Conservation (phyloP, 1,140 invertebrate genomes). For the Rhopalosiphum padi region DNA sequence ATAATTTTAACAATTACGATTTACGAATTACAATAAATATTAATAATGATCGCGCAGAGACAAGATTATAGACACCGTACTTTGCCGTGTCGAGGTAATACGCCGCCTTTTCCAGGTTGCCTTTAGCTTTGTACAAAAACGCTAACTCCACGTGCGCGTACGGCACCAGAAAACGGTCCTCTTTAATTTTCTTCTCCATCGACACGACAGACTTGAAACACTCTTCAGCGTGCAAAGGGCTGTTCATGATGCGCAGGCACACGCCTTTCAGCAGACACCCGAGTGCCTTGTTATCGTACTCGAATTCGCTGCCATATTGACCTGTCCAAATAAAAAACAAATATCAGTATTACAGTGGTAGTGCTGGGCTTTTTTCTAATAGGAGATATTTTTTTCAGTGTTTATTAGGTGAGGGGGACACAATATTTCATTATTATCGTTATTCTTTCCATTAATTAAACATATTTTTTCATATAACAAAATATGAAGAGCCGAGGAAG, state of each 20-base stretch:
- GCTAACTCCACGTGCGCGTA: conserved; percentile 88
- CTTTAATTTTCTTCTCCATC: conserved; percentile 80
- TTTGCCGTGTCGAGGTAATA: conserved; percentile 82
- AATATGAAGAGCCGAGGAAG: too few species aligned
- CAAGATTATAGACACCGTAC: conserved; percentile 35
- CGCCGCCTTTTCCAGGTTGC: conserved; percentile 73
- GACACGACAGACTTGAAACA: conserved; percentile 74
- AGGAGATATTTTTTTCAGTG: too few species aligned
- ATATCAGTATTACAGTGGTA: neutral
- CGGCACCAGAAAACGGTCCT: conserved; percentile 85
- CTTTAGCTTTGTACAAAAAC: conserved; percentile 75
- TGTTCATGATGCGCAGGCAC: conserved; percentile 78
- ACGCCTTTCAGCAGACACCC: conserved; percentile 82
- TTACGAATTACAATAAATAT: neutral
- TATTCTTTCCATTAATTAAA: too few species aligned
- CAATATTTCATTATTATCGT: too few species aligned
- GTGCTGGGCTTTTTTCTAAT: too few species aligned
- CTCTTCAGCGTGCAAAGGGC: conserved; percentile 76
- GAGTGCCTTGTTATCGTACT: conserved; percentile 81
- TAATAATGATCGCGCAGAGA: neutral
- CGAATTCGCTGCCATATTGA: conserved; percentile 67
- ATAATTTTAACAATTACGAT: neutral
- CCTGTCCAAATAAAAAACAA: conserved; percentile 59
- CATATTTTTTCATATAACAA: too few species aligned
- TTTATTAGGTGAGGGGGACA: too few species aligned